phyloP scores from a whole-genome alignment of 2,888 invertebrate genomes.

The Microctonus hyperodae region DNA sequence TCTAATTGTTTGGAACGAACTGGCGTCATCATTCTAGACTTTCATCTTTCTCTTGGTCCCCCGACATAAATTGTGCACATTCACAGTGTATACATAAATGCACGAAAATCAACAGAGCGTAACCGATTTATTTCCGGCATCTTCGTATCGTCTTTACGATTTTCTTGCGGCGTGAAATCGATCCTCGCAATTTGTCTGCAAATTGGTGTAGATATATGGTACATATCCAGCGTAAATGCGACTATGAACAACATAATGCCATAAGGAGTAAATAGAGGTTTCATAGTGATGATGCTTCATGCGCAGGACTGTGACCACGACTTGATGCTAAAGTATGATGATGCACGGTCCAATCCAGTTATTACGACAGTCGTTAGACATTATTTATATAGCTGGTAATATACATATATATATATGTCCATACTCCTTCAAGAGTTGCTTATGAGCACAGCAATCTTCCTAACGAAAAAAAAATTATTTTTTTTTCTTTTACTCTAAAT shows the following conservation, averaged over 20 bases:
- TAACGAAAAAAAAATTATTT: neutral
- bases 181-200: conserved; percentile 19
- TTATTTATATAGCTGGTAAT: neutral
- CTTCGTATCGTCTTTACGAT: conserved; percentile 18
- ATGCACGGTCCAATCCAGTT: conserved; percentile 10
- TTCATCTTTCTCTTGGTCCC: conserved; percentile 45
- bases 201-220: neutral
- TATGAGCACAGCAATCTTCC: conserved; percentile 11
- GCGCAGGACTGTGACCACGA: conserved; percentile 18
- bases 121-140: conserved; percentile 22
- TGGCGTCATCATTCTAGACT: conserved; percentile 39
- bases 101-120: neutral
- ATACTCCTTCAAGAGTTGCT: neutral
- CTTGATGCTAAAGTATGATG: too few species aligned
- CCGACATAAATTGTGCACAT: neutral
- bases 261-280: conserved; percentile 24
- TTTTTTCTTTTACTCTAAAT: too few species aligned
- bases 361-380: conserved; percentile 14
- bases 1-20: conserved; percentile 55
- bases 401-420: too few species aligned
- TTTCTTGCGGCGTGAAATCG: conserved; percentile 24
- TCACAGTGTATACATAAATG: neutral
- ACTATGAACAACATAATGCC: conserved; percentile 10
- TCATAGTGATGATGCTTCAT: conserved; percentile 29
- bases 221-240: neutral